phyloP scores from a whole-genome alignment of 2,113 vertebrate genomes.

The Orycteropus afer region DNA sequence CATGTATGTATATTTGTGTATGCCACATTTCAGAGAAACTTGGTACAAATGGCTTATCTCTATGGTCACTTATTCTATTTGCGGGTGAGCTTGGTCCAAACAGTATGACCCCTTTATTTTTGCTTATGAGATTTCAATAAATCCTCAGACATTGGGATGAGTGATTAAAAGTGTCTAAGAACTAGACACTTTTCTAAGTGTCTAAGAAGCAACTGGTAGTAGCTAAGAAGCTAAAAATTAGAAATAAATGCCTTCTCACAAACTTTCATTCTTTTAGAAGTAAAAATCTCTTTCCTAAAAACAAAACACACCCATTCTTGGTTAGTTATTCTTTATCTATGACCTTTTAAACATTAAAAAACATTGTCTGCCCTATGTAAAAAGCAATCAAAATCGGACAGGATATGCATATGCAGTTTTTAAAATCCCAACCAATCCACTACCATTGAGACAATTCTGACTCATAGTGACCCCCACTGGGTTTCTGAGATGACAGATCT shows the following conservation, averaged over 20 bases:
- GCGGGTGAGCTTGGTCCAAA: conserved; percentile 20
- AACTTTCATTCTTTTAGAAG: not conserved
- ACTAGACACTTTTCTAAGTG: too few relatives aligned
- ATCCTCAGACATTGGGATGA: not conserved
- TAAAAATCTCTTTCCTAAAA: not conserved
- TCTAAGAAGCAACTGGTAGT: not conserved
- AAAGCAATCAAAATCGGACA: conserved; percentile 7
- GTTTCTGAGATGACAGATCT: too few relatives aligned
- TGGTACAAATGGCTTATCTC: not conserved
- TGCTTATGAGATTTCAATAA: not conserved
- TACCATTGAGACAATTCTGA: too few relatives aligned
- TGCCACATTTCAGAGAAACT: not conserved
- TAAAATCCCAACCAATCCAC: too few relatives aligned
- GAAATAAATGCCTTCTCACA: not conserved
- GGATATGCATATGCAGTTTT: not conserved
- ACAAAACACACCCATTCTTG: not conserved
- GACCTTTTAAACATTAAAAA: not conserved
- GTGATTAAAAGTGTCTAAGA: conserved; percentile 21
- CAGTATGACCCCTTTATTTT: not conserved
- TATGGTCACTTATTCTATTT: not conserved
- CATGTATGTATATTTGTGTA: not conserved
- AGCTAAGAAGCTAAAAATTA: not conserved
- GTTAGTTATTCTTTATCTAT: not conserved
- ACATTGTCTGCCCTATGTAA: not conserved
- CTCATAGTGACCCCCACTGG: too few relatives aligned